Evolutionary conservation across 2,113 vertebrate genomes (phyloP), one percentile per base, ranked within the genome.

Genomic region (Hippocampus comes): DNA sequence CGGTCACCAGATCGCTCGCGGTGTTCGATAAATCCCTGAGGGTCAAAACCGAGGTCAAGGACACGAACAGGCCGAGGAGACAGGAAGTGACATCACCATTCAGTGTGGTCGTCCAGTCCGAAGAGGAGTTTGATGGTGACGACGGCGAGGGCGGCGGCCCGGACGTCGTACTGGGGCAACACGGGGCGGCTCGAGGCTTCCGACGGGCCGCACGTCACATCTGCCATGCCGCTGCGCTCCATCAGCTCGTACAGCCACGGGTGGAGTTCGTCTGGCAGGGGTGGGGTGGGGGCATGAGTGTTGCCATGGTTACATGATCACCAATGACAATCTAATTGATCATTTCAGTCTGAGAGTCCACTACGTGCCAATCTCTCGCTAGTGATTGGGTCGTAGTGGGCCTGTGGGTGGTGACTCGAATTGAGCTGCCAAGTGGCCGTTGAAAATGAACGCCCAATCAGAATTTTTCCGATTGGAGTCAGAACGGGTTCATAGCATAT

Each of bases 81-180:
- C 48, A 20, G 9, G 15, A 49, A 38, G 48, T 9, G 34, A 7
- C 30, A 23, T 84, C 88, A 97, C 96, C 96, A 98, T 78, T 98
- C 96, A 0, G 86, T 89, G 21, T 59, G 75, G 90, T 98, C 96
- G 77, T 98, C 89, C 82, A 98, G 77, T 72, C 93, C 87, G 79
- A 97, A 98, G 27, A 99, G 0, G 6, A 96, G 76, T 85, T 99
- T 99, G 87, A 98, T 75, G 53, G 92, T 91, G 48, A 97, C 87
- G 20, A 98, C 56, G 68, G 98, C 89, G 72, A 95, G 23, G 41
- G 96, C 96, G 25, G 82, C 87, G 7, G 96, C 90, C 76, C 94
- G 92, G 14, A 97, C 7, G 21, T 98, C 96, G 0, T 97, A 95
- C 63, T 73, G 92, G n/a, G 93, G 91, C 43, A 93, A 90, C 43